These are phyloP conservation scores for Heliconius erato DNA, from an alignment of 2,888 invertebrate genomes.

Conservation along the genomic window DNA sequence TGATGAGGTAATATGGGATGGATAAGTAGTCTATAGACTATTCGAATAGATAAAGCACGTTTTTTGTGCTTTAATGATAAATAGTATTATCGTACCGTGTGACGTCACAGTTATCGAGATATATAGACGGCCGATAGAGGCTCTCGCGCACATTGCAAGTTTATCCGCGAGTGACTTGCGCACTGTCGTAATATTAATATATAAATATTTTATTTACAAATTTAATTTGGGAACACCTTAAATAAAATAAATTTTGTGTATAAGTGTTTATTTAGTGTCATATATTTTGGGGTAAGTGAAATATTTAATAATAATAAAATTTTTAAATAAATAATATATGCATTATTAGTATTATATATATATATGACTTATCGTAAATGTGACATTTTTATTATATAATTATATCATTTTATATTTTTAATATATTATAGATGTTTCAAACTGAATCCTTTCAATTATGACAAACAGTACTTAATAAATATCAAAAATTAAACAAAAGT, in stretches of 20 bases:
- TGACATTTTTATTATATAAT: neutral
- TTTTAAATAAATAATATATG: neutral
- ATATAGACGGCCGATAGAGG: conserved; percentile 70
- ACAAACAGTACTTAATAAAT: neutral
- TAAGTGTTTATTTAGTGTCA: conserved; percentile 15
- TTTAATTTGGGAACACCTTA: neutral
- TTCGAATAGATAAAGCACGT: conserved; percentile 61
- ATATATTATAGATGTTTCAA: neutral
- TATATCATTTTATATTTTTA: neutral
- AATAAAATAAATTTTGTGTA: conserved; percentile 2
- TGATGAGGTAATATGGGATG: neutral
- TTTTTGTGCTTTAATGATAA: conserved; percentile 59
- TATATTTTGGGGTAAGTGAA: neutral
- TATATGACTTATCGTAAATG: neutral
- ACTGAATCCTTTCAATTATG: neutral
- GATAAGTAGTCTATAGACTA: neutral
- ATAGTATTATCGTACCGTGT: conserved; percentile 59
- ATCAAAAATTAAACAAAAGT: neutral
- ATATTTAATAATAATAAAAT: neutral
- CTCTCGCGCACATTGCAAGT: conserved; percentile 80
- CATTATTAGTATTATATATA: too few species aligned
- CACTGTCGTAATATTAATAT: conserved; percentile 67
- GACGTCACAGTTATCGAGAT: conserved; percentile 75
- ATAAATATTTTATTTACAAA: conserved; percentile 52
- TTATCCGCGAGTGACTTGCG: conserved; percentile 66